Base-by-base conservation (phyloP, 2,888 invertebrate species). In the Thera britannica region DNA sequence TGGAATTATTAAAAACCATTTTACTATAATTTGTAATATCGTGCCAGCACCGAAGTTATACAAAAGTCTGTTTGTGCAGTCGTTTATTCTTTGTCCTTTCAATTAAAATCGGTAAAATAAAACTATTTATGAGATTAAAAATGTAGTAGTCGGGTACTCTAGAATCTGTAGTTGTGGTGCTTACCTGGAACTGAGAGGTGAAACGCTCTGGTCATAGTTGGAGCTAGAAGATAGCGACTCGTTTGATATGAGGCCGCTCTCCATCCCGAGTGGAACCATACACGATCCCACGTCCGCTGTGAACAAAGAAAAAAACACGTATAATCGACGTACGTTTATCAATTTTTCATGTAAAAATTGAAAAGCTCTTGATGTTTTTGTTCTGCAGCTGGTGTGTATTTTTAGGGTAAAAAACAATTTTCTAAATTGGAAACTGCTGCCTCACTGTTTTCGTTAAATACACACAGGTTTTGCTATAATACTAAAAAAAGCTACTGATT, bases 171-270 rank as follows among this genome's bases (percentile, higher is more conserved):
- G 23, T 23, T 11, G 38, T 52, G 3, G 9, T 23, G 3, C 91
- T 94, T 93, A 98, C 98, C 98, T 96, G 72, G 97, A 97, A 86
- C 97, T 97, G 79, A 97, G 96, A 46, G 98, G 97, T 61, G 98
- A 98, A 48, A 98, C 97, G 78, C 97, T 97, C 85, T 97, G 97
- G 79, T 96, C 95, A 86, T 98, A 98, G 76, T 97, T 97, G 63
- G 98, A 98, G 84, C 97, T 97, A 68, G 98, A 97, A 4, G 96
- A 95, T 80, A 98, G 96, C 76, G 97, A 97, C 76, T 96, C 95
- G 90, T 98, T 97, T 60, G 96, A 96, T 82, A 98, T 98, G 85
- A 95, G 95, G 48, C 97, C 97, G 78, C 96, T 97, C 87, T 98
- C 97, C 98, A 98, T 98, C 64, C 98, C 98, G 77, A 98, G 95